phyloP scores from a whole-genome alignment of 1,140 invertebrate genomes.

The Saccostrea echinata region DNA sequence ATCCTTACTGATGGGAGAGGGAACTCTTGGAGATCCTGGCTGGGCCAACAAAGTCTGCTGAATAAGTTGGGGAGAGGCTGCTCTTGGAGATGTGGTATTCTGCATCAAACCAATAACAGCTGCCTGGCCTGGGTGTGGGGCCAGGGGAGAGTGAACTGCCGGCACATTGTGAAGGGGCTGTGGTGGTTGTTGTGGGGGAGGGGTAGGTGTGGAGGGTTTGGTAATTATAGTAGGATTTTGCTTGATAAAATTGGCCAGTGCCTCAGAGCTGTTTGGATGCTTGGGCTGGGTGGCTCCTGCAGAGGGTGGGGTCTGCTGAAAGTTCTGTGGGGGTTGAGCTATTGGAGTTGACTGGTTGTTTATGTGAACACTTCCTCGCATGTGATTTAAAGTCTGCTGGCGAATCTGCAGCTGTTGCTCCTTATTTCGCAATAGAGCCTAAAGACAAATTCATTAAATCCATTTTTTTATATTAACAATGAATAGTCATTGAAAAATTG shows the following conservation, averaged over 20 bases:
- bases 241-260: slow-evolving; percentile 80
- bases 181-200: slow-evolving; percentile 52
- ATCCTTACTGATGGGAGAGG: slow-evolving; percentile 79
- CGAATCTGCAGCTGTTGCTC: slow-evolving; percentile 74
- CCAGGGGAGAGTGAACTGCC: slow-evolving; percentile 4
- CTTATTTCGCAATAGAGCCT: slow-evolving; percentile 75
- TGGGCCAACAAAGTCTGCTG: slow-evolving; percentile 69
- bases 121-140: slow-evolving; percentile 24
- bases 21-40: slow-evolving; percentile 73
- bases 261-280: slow-evolving; percentile 84
- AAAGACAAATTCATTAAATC: slow-evolving; percentile 26
- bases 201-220: slow-evolving; percentile 75
- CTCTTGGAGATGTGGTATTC: slow-evolving; percentile 57
- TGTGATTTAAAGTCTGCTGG: slow-evolving; percentile 69
- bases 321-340: slow-evolving; percentile 40
- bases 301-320: slow-evolving; percentile 1
- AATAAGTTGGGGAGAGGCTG: slow-evolving; percentile 62
- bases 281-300: slow-evolving; percentile 46
- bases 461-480: no score
- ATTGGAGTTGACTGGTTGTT: slow-evolving; percentile 52
- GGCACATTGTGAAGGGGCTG: slow-evolving; percentile 10
- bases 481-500: no score
- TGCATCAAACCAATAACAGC: slow-evolving; percentile 57
- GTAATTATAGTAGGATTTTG: slow-evolving; percentile 76
- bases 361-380: slow-evolving; percentile 51